Conservation (phyloP, 64 coral and sea anemone species). For the Montipora sp. region DNA sequence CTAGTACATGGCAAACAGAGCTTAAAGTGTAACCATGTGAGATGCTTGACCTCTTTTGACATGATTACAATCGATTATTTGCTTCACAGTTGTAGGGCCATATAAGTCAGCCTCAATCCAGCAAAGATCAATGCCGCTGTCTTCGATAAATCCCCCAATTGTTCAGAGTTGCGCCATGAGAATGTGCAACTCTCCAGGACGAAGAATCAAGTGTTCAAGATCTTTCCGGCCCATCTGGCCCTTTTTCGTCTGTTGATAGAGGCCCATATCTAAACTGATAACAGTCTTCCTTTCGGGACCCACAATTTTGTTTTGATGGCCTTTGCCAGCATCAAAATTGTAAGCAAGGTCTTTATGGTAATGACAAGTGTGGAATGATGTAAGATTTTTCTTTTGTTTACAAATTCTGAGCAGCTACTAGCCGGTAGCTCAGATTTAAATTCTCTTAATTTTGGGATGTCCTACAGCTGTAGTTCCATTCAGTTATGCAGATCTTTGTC, state of each 20-base stretch:
- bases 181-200: constrained; percentile 34
- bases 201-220: constrained; percentile 12
- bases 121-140: too few species aligned
- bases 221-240: neutral
- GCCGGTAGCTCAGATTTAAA: constrained; percentile 5
- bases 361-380: neutral
- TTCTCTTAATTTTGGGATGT: constrained; percentile 36
- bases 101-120: too few species aligned
- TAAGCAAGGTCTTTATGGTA: neutral
- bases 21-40: too few species aligned
- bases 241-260: constrained; percentile 43
- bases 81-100: too few species aligned
- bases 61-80: too few species aligned
- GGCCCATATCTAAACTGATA: neutral
- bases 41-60: too few species aligned
- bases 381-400: neutral
- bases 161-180: constrained; percentile 26
- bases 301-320: constrained; percentile 12
- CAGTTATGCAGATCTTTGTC: too few species aligned
- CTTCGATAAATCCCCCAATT: constrained; percentile 34
- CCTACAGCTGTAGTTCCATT: too few species aligned
- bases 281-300: too few species aligned
- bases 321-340: neutral
- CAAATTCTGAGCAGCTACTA: constrained; percentile 46
- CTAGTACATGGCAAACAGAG: too few species aligned